A percentile compares a stretch with the other conserved stretches of the same genome.
Conservation (phyloP, 2,113 vertebrate genomes). For the Peromyscus polionotus region DNA sequence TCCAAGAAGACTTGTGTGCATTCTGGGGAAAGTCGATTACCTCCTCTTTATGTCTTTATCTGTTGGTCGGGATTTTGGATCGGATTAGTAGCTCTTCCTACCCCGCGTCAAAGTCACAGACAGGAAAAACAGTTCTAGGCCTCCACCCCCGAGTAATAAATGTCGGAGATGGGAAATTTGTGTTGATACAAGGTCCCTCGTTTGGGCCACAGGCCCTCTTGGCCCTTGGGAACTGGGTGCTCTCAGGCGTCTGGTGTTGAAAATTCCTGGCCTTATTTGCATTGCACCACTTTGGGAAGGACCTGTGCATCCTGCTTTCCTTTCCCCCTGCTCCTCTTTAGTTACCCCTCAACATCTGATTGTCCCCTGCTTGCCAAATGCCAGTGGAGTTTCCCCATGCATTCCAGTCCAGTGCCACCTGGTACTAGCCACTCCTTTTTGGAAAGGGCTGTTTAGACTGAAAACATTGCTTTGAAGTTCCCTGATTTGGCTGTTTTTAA, state of each 20-base stretch:
- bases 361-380: not conserved
- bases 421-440: not conserved
- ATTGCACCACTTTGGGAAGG: not conserved
- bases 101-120: not conserved
- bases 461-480: conserved; percentile 9
- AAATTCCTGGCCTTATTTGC: not conserved
- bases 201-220: not conserved
- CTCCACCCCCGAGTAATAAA: not conserved
- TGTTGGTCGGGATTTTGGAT: not conserved
- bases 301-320: not conserved
- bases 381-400: not conserved
- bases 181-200: not conserved
- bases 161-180: not conserved
- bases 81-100: not conserved
- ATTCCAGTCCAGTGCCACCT: conserved; percentile 46
- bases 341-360: not conserved
- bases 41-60: not conserved
- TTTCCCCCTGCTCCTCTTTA: not conserved
- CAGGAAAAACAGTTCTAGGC: not conserved
- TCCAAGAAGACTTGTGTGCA: not conserved
- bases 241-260: not conserved
- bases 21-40: not conserved
- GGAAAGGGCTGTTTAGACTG: conserved; percentile 20
- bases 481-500: not conserved
- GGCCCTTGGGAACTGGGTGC: not conserved